Evolutionary conservation across 1,140 invertebrate species (phyloP).

Genomic region (Conus betulinus): DNA sequence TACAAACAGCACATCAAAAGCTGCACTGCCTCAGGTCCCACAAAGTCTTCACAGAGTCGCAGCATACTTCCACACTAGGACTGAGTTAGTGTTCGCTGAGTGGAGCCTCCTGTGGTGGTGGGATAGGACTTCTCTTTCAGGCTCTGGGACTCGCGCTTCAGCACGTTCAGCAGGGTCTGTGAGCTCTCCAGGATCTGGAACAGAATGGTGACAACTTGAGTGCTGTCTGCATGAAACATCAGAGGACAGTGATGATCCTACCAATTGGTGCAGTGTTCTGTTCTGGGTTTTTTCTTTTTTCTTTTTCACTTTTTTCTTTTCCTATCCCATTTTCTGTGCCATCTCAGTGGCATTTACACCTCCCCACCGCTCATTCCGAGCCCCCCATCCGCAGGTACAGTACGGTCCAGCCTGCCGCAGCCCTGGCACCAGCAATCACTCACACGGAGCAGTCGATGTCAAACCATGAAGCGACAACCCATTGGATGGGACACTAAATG

Average conservation of each 20-base stretch:
- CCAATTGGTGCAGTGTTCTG: too few relatives aligned
- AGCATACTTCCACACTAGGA: not conserved
- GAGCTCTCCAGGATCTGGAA: constrained; percentile 76
- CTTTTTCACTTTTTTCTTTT: not conserved
- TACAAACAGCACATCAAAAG: too few relatives aligned
- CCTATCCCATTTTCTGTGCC: too few relatives aligned
- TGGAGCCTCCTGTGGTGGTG: constrained; percentile 26
- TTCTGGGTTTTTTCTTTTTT: not conserved
- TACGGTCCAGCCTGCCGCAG: too few relatives aligned
- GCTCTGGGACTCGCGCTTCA: constrained; percentile 71
- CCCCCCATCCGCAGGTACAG: too few relatives aligned
- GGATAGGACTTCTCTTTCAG: constrained; percentile 63
- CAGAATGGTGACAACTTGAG: not conserved
- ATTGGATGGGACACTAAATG: too few relatives aligned
- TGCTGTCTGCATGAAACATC: not conserved
- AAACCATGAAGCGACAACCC: too few relatives aligned
- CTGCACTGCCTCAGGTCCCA: not conserved
- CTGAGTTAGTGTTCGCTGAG: constrained; percentile 36
- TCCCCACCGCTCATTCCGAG: too few relatives aligned
- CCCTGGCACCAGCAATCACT: too few relatives aligned
- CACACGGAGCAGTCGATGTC: too few relatives aligned
- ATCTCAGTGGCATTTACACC: too few relatives aligned
- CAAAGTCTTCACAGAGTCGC: not conserved
- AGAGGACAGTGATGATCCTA: too few relatives aligned
- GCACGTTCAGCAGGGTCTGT: constrained; percentile 74